Percentiles rank a stretch among this genome's conserved stretches.
phyloP scores from a whole-genome alignment of 2,797 vertebrate species.

The Cygnus olor region DNA sequence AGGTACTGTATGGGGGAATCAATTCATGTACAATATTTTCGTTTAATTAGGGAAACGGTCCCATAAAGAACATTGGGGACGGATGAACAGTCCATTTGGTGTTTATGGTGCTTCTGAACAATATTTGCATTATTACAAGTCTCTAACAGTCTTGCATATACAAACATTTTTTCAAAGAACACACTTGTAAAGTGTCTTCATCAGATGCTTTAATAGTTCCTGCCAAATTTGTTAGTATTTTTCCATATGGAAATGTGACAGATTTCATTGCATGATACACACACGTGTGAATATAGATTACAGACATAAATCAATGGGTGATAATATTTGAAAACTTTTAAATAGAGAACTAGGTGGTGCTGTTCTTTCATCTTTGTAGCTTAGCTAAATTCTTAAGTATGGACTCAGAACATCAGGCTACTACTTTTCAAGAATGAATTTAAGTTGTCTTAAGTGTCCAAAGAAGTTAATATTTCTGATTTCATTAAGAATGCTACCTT shows the following conservation, averaged over 20 bases:
- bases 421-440: constrained; percentile 13
- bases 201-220: constrained; percentile 5
- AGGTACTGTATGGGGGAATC: not conserved
- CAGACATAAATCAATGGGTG: constrained; percentile 41
- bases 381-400: constrained; percentile 58
- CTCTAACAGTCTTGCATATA: not conserved
- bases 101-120: not conserved
- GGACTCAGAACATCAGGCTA: constrained; percentile 36
- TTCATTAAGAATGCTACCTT: not conserved
- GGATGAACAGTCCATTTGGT: not conserved
- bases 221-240: not conserved
- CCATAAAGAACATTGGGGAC: not conserved
- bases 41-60: not conserved
- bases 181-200: not conserved
- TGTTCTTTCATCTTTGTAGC: constrained; percentile 80
- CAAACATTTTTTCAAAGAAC: not conserved
- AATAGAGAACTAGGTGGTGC: constrained; percentile 81
- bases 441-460: not conserved
- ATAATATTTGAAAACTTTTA: constrained; percentile 70
- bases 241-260: not conserved
- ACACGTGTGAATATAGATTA: not conserved
- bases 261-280: not conserved
- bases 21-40: not conserved
- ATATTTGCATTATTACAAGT: not conserved
- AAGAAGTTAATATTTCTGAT: not conserved